These are phyloP conservation scores for Poecile montanus DNA, from an alignment of 2,797 vertebrate genomes.

Conservation along the genomic window DNA sequence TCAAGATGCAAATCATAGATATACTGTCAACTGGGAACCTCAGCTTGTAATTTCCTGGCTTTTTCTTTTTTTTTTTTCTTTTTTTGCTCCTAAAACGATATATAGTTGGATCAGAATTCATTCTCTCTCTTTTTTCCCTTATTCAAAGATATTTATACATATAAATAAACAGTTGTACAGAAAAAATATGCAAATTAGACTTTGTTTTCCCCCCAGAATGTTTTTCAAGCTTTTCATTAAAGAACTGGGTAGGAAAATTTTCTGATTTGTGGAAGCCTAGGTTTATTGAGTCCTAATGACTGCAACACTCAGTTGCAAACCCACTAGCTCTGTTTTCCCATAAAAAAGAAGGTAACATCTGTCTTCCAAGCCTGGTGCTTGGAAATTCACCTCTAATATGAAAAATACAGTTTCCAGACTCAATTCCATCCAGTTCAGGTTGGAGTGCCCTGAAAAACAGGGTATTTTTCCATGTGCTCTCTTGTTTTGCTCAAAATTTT, in stretches of 20 bases:
- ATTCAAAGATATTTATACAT: background rate
- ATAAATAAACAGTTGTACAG: background rate
- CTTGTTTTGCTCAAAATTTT: background rate
- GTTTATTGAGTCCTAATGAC: background rate
- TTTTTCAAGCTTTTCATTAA: background rate
- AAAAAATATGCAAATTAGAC: background rate
- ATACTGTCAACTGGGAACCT: constrained; percentile 13
- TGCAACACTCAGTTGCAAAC: background rate
- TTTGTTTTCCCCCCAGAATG: background rate
- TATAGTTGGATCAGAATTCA: background rate
- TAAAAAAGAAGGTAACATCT: background rate
- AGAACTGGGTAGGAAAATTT: background rate
- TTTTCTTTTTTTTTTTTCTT: constrained; percentile 18
- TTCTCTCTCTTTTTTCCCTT: background rate
- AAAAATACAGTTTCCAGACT: background rate
- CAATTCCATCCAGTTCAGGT: background rate
- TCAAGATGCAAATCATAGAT: constrained; percentile 42
- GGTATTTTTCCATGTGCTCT: background rate
- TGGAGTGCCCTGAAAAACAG: background rate
- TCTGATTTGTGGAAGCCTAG: background rate
- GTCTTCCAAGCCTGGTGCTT: background rate
- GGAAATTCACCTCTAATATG: constrained; percentile 15
- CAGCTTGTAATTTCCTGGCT: constrained; percentile 35
- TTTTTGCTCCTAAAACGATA: background rate
- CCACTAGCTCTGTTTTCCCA: background rate